phyloP scores from a whole-genome alignment of 2,797 vertebrate species.

The Ara ararauna region DNA sequence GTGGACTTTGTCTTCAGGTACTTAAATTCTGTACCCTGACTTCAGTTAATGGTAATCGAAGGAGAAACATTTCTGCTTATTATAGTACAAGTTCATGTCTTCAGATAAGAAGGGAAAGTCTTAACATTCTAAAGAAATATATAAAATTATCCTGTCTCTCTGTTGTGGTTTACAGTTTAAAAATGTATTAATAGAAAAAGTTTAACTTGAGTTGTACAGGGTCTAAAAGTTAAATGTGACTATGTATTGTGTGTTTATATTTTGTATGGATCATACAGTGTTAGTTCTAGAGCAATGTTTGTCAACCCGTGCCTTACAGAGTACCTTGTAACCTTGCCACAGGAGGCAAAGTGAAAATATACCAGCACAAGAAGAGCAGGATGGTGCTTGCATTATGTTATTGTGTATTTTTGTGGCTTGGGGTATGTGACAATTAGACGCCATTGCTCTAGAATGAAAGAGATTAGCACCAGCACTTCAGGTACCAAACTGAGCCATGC shows the following conservation, averaged over 20 bases:
- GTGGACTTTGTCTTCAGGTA: neutral
- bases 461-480: neutral
- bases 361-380: neutral
- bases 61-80: neutral
- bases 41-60: neutral
- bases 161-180: slow-evolving; percentile 7
- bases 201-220: neutral
- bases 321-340: neutral
- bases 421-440: neutral
- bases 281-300: slow-evolving; percentile 49
- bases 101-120: neutral
- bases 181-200: neutral
- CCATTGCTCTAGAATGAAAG: slow-evolving; percentile 14
- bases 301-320: neutral
- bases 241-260: neutral
- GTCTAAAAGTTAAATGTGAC: neutral
- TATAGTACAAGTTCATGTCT: neutral
- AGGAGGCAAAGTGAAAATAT: neutral
- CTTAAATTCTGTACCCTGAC: neutral
- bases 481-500: slow-evolving; percentile 44
- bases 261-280: neutral
- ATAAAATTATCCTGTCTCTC: neutral
- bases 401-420: neutral
- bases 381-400: neutral
- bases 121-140: neutral